These are phyloP conservation scores for Drosophila littoralis DNA, from an alignment of 1,140 invertebrate species.

Conservation along the genomic window DNA sequence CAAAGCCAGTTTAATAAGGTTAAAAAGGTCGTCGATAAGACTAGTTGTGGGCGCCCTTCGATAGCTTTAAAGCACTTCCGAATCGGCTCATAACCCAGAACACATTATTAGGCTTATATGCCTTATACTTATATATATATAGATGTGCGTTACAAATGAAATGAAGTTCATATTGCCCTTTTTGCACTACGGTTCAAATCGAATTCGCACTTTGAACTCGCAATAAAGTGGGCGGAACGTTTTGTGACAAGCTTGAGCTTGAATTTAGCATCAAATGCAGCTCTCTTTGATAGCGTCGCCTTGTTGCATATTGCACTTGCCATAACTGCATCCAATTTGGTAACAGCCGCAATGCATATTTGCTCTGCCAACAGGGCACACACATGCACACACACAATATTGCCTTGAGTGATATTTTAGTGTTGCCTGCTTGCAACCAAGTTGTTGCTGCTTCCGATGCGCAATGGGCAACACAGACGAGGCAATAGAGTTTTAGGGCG, in stretches of 20 bases:
- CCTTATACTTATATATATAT: too few relatives aligned
- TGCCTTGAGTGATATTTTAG: slow-evolving; percentile 80
- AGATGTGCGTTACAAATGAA: too few relatives aligned
- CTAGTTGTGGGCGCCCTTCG: too few relatives aligned
- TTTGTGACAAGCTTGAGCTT: slow-evolving; percentile 6
- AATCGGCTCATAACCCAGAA: too few relatives aligned
- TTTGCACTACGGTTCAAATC: neutral
- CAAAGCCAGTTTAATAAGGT: too few relatives aligned
- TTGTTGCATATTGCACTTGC: slow-evolving; percentile 58
- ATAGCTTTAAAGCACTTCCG: too few relatives aligned
- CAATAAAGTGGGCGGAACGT: neutral
- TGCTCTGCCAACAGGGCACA: slow-evolving; percentile 39
- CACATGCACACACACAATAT: slow-evolving; percentile 27
- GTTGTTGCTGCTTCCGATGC: slow-evolving; percentile 39
- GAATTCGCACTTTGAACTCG: neutral
- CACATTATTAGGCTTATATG: too few relatives aligned
- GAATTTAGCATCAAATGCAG: slow-evolving; percentile 47
- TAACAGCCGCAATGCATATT: slow-evolving; percentile 76
- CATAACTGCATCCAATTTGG: slow-evolving; percentile 72
- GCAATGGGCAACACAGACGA: slow-evolving; percentile 29
- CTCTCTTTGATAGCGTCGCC: slow-evolving; percentile 47
- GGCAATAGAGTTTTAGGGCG: slow-evolving; percentile 8
- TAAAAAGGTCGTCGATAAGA: too few relatives aligned
- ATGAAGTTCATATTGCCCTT: too few relatives aligned
- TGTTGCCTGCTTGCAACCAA: slow-evolving; percentile 67